Evolutionary conservation across 2,113 vertebrate genomes (phyloP).

Genomic region (Mohoua ochrocephala): DNA sequence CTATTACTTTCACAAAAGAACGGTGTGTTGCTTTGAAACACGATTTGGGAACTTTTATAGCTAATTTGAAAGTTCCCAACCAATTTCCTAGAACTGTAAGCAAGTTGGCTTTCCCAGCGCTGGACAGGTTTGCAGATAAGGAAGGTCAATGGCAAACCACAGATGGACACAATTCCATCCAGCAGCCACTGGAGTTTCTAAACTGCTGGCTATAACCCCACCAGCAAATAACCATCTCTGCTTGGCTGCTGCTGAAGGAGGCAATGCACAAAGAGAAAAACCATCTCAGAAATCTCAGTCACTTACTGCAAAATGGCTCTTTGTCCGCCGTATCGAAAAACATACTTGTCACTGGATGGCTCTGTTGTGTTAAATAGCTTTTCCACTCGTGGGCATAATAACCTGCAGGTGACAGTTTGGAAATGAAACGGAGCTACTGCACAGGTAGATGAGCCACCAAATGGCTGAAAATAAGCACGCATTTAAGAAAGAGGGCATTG

Average conservation of each 20-base stretch:
- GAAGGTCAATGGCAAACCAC: background rate
- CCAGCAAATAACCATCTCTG: background rate
- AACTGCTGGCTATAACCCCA: background rate
- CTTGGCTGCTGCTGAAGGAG: background rate
- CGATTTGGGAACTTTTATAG: background rate
- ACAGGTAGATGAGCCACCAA: background rate
- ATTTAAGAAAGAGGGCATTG: background rate
- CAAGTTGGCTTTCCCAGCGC: background rate
- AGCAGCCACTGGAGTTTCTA: background rate
- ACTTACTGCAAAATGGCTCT: slow-evolving; percentile 88
- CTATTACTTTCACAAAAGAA: background rate
- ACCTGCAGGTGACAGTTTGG: slow-evolving; percentile 69
- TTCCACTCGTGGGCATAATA: slow-evolving; percentile 84
- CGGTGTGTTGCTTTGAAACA: background rate
- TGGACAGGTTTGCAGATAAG: background rate
- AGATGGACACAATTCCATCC: background rate
- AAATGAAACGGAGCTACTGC: background rate
- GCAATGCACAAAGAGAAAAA: background rate
- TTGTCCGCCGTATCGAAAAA: slow-evolving; percentile 85
- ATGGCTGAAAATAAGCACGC: background rate
- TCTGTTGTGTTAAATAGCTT: slow-evolving; percentile 72
- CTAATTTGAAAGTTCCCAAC: background rate
- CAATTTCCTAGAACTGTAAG: background rate
- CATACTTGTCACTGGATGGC: slow-evolving; percentile 70
- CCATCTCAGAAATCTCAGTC: background rate